Conservation (phyloP, 2,113 vertebrate genomes). For the Diadophis punctatus region DNA sequence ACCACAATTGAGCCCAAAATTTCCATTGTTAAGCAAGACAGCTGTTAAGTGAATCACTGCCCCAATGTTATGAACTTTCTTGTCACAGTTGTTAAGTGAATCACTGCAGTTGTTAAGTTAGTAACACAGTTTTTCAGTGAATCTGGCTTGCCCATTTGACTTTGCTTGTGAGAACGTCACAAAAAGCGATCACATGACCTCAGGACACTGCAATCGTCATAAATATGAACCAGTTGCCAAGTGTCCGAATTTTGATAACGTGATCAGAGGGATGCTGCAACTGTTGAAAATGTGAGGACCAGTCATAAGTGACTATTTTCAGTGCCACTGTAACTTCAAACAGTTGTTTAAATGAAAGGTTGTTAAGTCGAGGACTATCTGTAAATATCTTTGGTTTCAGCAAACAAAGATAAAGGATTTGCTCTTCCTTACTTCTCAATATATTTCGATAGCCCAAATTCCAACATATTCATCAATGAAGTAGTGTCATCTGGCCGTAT, state of each 20-base stretch:
- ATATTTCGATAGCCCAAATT: slow-evolving; percentile 76
- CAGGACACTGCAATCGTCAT: background rate
- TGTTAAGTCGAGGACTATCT: no score
- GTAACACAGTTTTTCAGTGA: background rate
- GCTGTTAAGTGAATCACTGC: background rate
- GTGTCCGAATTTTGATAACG: no score
- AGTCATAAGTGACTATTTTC: no score
- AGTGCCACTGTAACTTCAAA: no score
- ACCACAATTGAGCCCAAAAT: background rate
- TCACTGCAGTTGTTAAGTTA: background rate
- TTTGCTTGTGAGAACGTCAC: background rate
- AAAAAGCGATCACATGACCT: background rate
- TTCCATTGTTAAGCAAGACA: background rate
- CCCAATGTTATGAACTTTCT: background rate
- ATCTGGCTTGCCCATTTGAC: background rate
- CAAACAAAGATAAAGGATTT: background rate
- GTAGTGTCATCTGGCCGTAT: slow-evolving; percentile 73
- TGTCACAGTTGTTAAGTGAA: background rate
- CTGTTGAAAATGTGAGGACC: no score
- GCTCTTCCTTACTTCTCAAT: slow-evolving; percentile 75
- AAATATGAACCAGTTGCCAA: background rate
- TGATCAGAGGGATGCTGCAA: no score
- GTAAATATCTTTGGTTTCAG: background rate
- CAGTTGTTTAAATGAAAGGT: no score
- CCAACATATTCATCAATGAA: slow-evolving; percentile 78